Conservation (phyloP, 2,888 invertebrate genomes). For the Stenolophus ochropezus region DNA sequence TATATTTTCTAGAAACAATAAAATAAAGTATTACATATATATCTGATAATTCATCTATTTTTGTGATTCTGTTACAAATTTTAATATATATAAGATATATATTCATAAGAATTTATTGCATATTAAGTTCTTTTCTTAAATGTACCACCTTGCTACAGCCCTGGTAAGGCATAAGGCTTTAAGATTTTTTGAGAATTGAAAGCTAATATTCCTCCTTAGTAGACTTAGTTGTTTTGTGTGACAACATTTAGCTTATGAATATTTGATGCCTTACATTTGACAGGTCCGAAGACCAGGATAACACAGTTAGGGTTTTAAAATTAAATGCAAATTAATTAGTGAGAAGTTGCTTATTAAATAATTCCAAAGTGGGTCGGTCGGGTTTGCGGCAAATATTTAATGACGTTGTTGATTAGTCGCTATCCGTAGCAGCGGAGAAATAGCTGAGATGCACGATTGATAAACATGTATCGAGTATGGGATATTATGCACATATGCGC, state of each 20-base stretch:
- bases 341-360: neutral
- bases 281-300: neutral
- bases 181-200: neutral
- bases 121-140: neutral
- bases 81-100: no score
- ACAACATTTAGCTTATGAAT: neutral
- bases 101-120: no score
- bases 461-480: constrained; percentile 3
- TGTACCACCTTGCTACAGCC: neutral
- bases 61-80: no score
- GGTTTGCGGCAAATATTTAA: constrained; percentile 9
- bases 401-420: constrained; percentile 4
- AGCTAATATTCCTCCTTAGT: neutral
- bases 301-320: neutral
- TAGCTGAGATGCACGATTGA: constrained; percentile 39
- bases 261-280: neutral
- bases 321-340: neutral
- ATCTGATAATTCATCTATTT: no score
- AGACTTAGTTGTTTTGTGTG: neutral
- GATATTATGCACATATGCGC: constrained; percentile 42
- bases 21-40: no score
- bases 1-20: no score
- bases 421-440: neutral
- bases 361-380: neutral
- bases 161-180: neutral